Conservation (phyloP, 1,140 invertebrate genomes). For the Ostrea denselamellosa region DNA sequence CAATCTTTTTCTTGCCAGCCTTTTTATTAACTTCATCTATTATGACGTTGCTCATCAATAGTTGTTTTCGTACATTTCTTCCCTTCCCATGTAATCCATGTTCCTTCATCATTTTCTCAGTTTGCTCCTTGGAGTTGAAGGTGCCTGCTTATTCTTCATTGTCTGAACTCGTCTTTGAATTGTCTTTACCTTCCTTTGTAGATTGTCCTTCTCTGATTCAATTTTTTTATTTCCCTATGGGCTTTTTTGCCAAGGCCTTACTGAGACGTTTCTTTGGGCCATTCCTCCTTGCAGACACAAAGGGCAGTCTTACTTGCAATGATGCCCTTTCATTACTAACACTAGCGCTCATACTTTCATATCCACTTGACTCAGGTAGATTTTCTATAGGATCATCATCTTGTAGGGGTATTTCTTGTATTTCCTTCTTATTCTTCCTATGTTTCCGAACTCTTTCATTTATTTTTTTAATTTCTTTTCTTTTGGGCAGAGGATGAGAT, state of each 20-base stretch:
- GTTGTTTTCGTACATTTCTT: constrained; percentile 21
- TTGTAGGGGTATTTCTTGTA: no score
- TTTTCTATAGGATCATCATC: not conserved
- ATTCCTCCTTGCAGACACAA: not conserved
- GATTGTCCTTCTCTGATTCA: not conserved
- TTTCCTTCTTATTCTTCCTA: not conserved
- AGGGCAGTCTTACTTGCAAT: not conserved
- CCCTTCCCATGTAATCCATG: not conserved
- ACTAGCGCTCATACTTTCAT: not conserved
- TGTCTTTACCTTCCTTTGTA: constrained; percentile 14
- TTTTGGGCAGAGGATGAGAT: not conserved
- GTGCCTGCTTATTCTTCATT: not conserved
- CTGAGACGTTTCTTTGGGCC: not conserved
- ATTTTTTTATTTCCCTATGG: not conserved
- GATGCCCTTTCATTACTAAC: no score
- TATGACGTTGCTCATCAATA: constrained; percentile 30
- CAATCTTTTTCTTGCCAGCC: not conserved
- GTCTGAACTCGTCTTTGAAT: not conserved
- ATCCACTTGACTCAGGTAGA: no score
- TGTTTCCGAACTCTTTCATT: constrained; percentile 8
- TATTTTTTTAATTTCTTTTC: constrained; percentile 21
- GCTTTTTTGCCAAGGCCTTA: not conserved
- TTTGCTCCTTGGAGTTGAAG: not conserved
- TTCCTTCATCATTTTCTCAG: not conserved
- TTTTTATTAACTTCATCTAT: constrained; percentile 18